Base-by-base conservation (phyloP, 1,140 invertebrate genomes). In the Nasonia vitripennis region DNA sequence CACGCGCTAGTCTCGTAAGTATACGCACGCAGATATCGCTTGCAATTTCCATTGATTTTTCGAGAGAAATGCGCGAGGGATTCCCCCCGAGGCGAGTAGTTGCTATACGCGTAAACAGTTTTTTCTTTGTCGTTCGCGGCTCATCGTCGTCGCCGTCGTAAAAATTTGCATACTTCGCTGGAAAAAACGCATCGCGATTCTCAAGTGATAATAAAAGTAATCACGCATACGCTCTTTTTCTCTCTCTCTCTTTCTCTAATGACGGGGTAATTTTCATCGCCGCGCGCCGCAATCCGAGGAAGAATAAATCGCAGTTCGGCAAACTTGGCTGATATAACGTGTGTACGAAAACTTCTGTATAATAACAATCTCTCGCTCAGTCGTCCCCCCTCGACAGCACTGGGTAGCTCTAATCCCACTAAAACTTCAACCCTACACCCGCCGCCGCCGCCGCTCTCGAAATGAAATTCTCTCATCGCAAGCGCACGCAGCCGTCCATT, bases 11-110 rank as follows among this genome's bases (percentile, higher is more conserved):
- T 51, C 48, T 17, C 48, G 68, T 31, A 73, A 73, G 34, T 73
- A 73, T 31, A 45, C 10, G 10, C 10, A 45, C 10, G 10, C 10
- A 10, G 10, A 45, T 45, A 73, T 73, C 70, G 73, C 37, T 45
- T 23, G 62, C 41, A 84, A 70, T 84, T 78, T 78, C 67, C 67
- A 84, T 84, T 41, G 82, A 84, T 84, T 84, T 84, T 84, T 78
- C 27, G 55, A 79, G 27, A 71, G 10, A 31, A 23, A n/a, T 70
- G 62, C 27, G 17, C 62, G 20, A 70, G 27, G 55, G 55, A 62
- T 62, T 62, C 17, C 55, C 55, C 55, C 6, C 20, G 55, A 62
- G 55, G 55, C 20, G 20, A 62, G 55, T 62, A 62, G 55, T 62
- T 6, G 2, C 2, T 55, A 17, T 55, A 48, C 34, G 48, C 2